phyloP scores from a whole-genome alignment of 2,113 vertebrate genomes.

The Laterallus jamaicensis region DNA sequence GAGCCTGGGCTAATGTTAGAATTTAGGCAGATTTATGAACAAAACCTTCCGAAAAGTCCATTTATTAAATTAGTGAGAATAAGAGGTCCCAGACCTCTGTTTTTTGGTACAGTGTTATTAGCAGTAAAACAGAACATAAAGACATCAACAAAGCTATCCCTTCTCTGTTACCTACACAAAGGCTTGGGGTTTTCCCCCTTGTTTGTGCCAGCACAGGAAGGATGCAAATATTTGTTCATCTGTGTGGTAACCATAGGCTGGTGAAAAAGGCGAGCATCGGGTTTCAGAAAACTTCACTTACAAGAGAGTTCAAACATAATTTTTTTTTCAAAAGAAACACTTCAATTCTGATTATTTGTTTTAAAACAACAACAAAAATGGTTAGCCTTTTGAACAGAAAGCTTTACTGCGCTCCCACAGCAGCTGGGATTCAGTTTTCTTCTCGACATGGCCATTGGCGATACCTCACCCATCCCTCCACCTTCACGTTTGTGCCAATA shows the following conservation, averaged over 20 bases:
- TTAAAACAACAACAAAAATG: not conserved
- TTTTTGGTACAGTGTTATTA: not conserved
- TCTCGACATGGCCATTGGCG: not conserved
- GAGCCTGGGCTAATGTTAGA: not conserved
- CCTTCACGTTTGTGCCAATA: accelerated
- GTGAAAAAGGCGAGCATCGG: not conserved
- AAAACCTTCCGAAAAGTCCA: not conserved
- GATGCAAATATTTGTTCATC: not conserved
- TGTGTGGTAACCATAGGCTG: not conserved
- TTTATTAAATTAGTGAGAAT: not conserved
- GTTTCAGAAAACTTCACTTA: not conserved
- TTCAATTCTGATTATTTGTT: not conserved
- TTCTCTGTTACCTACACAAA: not conserved
- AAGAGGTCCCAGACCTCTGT: too few relatives aligned
- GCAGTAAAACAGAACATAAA: not conserved
- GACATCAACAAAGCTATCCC: not conserved
- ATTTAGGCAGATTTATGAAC: not conserved
- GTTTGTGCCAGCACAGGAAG: not conserved
- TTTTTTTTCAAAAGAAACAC: not conserved
- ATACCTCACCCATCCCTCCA: not conserved
- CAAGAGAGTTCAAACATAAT: not conserved
- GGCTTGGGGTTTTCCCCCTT: not conserved
- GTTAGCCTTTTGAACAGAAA: not conserved
- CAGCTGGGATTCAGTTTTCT: not conserved
- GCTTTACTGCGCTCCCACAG: not conserved